A percentile compares a stretch with the other conserved stretches of the same genome.
phyloP scores from a whole-genome alignment of 2,797 vertebrate genomes.

The Gymnodraco acuticeps region DNA sequence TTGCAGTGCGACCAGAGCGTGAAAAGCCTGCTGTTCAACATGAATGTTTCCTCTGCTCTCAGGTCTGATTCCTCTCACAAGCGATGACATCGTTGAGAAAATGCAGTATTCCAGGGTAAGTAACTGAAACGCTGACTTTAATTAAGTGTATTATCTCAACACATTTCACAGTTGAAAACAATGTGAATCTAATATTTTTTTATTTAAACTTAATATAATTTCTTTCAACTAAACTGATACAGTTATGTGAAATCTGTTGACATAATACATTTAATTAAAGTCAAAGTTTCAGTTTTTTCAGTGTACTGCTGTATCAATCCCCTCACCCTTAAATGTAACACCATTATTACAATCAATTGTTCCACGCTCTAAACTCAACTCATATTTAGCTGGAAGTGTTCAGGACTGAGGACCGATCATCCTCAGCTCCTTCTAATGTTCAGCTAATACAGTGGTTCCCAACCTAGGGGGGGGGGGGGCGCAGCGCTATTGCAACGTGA shows the following conservation, averaged over 20 bases:
- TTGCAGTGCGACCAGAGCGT: not conserved
- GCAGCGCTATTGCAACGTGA: no score
- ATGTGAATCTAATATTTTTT: no score
- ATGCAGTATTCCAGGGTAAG: slow-evolving; percentile 96
- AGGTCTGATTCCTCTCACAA: slow-evolving; percentile 97
- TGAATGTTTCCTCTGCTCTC: slow-evolving; percentile 26
- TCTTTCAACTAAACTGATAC: no score
- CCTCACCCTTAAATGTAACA: not conserved
- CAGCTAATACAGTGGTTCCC: not conserved
- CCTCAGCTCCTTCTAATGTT: not conserved
- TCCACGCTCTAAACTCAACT: not conserved
- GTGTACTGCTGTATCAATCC: not conserved
- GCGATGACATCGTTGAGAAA: slow-evolving; percentile 98
- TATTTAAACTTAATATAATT: no score
- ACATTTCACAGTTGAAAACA: no score
- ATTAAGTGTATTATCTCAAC: no score
- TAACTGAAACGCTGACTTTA: not conserved
- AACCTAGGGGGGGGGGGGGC: no score
- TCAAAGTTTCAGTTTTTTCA: no score
- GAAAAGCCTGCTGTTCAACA: not conserved
- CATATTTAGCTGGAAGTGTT: not conserved
- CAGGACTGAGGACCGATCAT: not conserved
- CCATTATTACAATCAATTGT: no score
- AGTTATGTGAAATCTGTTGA: no score
- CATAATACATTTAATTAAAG: no score